These are phyloP conservation scores for Cheilosia impressa DNA, from an alignment of 2,888 invertebrate genomes.

Conservation along the genomic window DNA sequence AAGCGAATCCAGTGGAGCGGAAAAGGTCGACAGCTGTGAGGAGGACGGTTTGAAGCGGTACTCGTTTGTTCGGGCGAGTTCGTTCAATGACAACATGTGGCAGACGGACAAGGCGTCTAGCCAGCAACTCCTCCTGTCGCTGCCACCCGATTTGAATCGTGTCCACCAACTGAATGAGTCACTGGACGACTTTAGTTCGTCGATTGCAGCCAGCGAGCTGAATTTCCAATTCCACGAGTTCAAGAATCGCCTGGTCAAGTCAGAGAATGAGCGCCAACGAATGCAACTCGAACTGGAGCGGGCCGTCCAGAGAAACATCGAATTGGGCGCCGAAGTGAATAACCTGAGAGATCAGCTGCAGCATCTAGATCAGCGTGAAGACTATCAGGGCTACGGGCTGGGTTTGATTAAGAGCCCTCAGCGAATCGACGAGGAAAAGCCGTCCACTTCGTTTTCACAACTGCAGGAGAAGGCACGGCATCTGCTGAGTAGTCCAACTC, in stretches of 20 bases:
- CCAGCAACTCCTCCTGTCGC: conserved; percentile 78
- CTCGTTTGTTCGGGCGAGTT: conserved; percentile 80
- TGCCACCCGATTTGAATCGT: conserved; percentile 81
- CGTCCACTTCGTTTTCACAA: conserved; percentile 80
- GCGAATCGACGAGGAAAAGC: conserved; percentile 77
- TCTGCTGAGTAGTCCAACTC: conserved; percentile 80
- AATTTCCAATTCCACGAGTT: conserved; percentile 86
- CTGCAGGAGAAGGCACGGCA: conserved; percentile 82
- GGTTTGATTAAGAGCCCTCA: conserved; percentile 80
- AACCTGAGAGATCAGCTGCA: conserved; percentile 83
- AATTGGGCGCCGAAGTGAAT: conserved; percentile 84
- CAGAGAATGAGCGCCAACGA: conserved; percentile 81
- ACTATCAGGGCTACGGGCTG: conserved; percentile 85
- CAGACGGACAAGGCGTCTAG: conserved; percentile 40
- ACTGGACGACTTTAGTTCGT: conserved; percentile 76
- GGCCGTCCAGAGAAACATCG: conserved; percentile 86
- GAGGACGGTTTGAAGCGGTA: conserved; percentile 79
- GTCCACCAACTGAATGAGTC: conserved; percentile 73
- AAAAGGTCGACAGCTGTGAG: conserved; percentile 77
- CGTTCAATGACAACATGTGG: conserved; percentile 81
- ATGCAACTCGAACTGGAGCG: conserved; percentile 87
- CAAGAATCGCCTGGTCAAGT: conserved; percentile 83
- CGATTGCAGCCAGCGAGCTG: conserved; percentile 81
- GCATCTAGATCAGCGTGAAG: conserved; percentile 84
- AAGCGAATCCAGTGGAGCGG: conserved; percentile 76